phyloP scores from a whole-genome alignment of 2,113 vertebrate genomes.

The Seriola quinqueradiata region DNA sequence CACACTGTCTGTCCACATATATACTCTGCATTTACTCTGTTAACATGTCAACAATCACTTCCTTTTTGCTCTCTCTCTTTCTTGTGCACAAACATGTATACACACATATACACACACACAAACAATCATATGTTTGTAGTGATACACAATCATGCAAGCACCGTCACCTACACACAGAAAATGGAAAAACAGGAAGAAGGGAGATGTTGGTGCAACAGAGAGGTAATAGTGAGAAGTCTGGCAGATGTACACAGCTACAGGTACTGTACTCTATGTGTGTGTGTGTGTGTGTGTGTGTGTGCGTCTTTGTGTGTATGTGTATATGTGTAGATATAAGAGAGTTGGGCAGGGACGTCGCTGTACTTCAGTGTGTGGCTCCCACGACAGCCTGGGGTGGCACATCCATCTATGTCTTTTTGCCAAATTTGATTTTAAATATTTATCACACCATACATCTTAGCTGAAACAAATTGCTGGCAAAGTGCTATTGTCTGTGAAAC shows the following conservation, averaged over 20 bases:
- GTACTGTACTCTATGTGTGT: background rate
- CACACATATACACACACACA: background rate
- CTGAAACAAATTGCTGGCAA: slow-evolving; percentile 97
- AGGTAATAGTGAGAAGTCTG: background rate
- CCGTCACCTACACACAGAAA: slow-evolving; percentile 71
- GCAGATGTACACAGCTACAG: slow-evolving; percentile 33
- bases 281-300: slow-evolving; percentile 9
- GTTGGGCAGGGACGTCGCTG: slow-evolving; percentile 63
- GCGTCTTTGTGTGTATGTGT: slow-evolving; percentile 16
- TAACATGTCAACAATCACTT: background rate
- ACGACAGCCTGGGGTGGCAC: slow-evolving; percentile 86
- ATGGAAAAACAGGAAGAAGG: slow-evolving; percentile 37
- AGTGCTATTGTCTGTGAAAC: slow-evolving; percentile 97
- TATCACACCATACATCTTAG: slow-evolving; percentile 98
- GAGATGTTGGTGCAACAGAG: background rate
- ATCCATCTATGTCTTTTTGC: slow-evolving; percentile 99
- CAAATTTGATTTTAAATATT: slow-evolving; percentile 99
- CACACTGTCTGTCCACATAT: background rate
- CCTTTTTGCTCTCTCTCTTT: background rate
- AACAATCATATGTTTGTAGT: background rate
- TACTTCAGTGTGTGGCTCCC: slow-evolving; percentile 78
- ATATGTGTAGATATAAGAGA: slow-evolving; percentile 26
- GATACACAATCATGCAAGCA: background rate
- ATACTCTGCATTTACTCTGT: background rate
- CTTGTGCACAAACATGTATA: no score